A percentile compares a stretch with the other conserved stretches of the same genome.
phyloP scores from a whole-genome alignment of 2,797 vertebrate genomes.

The Yasuhikotakia modesta region DNA sequence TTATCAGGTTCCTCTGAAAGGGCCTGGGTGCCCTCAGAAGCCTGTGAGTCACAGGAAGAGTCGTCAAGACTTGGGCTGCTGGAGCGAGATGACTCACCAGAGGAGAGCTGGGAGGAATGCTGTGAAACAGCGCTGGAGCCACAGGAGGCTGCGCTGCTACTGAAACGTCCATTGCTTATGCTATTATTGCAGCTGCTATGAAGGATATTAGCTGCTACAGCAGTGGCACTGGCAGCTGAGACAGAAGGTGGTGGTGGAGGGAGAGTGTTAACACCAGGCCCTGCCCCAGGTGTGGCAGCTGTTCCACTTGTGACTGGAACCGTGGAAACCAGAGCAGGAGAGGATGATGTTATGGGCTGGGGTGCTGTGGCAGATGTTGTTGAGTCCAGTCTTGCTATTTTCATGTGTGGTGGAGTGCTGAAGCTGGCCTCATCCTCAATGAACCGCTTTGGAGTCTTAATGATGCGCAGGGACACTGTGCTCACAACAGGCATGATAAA shows the following conservation, averaged over 20 bases:
- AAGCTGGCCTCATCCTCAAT: slow-evolving; percentile 95
- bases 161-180: slow-evolving; percentile 78
- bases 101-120: slow-evolving; percentile 94
- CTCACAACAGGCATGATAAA: slow-evolving; percentile 99
- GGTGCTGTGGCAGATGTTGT: slow-evolving; percentile 72
- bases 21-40: slow-evolving; percentile 89
- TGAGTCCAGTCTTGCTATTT: slow-evolving; percentile 88
- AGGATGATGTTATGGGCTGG: slow-evolving; percentile 48
- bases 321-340: slow-evolving; percentile 64
- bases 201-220: slow-evolving; percentile 63
- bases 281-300: slow-evolving; percentile 57
- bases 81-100: slow-evolving; percentile 94
- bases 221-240: slow-evolving; percentile 47
- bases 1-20: slow-evolving; percentile 86
- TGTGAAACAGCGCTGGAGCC: slow-evolving; percentile 94
- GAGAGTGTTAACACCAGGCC: slow-evolving; percentile 63
- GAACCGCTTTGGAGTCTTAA: slow-evolving; percentile 97
- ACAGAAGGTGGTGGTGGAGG: slow-evolving; percentile 72
- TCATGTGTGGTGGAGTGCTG: slow-evolving; percentile 83
- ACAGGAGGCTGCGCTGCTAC: slow-evolving; percentile 88
- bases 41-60: slow-evolving; percentile 95
- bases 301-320: slow-evolving; percentile 61
- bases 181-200: slow-evolving; percentile 68
- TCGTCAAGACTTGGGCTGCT: slow-evolving; percentile 95
- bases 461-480: slow-evolving; percentile 93